A percentile compares a stretch with the other conserved stretches of the same genome.
phyloP scores from a whole-genome alignment of 2,113 vertebrate species.

The Pseudorhombus dupliciocellatus region DNA sequence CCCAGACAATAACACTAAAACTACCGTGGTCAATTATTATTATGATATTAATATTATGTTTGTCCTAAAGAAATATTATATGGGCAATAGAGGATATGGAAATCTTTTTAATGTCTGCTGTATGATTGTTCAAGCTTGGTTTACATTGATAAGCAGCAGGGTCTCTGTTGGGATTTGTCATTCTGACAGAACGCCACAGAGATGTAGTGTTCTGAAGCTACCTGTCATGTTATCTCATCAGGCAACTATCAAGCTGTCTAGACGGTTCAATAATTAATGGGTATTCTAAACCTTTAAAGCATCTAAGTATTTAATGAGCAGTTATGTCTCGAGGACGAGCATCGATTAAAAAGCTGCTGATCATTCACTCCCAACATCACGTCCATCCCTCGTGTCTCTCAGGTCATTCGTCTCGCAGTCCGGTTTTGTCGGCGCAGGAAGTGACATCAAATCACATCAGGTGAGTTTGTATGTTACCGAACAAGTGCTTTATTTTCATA shows the following conservation, averaged over 20 bases:
- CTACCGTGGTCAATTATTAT: background rate
- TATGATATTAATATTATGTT: background rate
- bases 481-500: slow-evolving; percentile 98
- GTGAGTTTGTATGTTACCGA: slow-evolving; percentile 69
- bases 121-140: background rate
- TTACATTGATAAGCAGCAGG: no score
- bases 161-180: background rate
- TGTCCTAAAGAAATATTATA: background rate
- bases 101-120: background rate
- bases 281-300: slow-evolving; percentile 68
- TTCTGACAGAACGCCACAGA: slow-evolving; percentile 24
- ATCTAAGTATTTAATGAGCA: slow-evolving; percentile 72
- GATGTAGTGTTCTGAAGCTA: slow-evolving; percentile 51
- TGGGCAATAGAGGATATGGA: background rate
- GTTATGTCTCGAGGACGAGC: slow-evolving; percentile 52
- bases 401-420: background rate
- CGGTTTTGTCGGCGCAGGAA: background rate
- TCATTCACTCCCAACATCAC: slow-evolving; percentile 8
- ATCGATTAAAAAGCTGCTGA: slow-evolving; percentile 18
- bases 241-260: slow-evolving; percentile 71
- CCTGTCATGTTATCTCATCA: slow-evolving; percentile 65
- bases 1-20: background rate
- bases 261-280: slow-evolving; percentile 75
- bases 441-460: slow-evolving; percentile 16
- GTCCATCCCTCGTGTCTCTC: background rate